These are phyloP conservation scores for Ophioninae sp. DNA, from an alignment of 2,888 invertebrate species.

Conservation along the genomic window DNA sequence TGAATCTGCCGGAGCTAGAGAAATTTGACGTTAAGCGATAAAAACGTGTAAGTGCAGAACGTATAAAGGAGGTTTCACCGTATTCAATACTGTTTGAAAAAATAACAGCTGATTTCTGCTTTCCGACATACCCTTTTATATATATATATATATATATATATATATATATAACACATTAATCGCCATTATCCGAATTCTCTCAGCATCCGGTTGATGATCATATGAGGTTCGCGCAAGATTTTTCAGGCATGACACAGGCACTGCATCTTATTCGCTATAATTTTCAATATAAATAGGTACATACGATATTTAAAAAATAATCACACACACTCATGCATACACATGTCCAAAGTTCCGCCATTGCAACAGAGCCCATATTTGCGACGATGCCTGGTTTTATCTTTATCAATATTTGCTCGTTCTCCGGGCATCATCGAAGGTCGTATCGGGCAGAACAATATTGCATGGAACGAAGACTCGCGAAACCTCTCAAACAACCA, in stretches of 20 bases:
- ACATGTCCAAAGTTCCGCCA: constrained; percentile 56
- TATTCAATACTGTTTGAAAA: background rate
- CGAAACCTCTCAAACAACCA: constrained; percentile 65
- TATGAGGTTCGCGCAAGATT: constrained; percentile 62
- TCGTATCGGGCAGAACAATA: constrained; percentile 70
- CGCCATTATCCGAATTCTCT: background rate
- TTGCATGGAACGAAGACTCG: constrained; percentile 68
- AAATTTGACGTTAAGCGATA: too few species aligned
- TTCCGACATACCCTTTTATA: background rate
- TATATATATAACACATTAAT: too few species aligned
- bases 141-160: background rate
- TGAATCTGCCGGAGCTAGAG: too few species aligned
- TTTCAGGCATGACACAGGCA: constrained; percentile 66
- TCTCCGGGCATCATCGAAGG: background rate
- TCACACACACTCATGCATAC: constrained; percentile 52
- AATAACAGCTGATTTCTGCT: background rate
- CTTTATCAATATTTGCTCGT: background rate
- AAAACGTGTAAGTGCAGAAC: too few species aligned
- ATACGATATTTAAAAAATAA: constrained; percentile 63
- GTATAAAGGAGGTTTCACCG: too few species aligned
- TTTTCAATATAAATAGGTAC: constrained; percentile 72
- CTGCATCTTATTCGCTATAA: constrained; percentile 61
- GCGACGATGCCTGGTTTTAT: background rate
- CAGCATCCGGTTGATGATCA: constrained; percentile 56
- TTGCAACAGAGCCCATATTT: background rate